Evolutionary conservation across 2,888 invertebrate genomes (phyloP).

Genomic region (Yponomeuta plumbellus): DNA sequence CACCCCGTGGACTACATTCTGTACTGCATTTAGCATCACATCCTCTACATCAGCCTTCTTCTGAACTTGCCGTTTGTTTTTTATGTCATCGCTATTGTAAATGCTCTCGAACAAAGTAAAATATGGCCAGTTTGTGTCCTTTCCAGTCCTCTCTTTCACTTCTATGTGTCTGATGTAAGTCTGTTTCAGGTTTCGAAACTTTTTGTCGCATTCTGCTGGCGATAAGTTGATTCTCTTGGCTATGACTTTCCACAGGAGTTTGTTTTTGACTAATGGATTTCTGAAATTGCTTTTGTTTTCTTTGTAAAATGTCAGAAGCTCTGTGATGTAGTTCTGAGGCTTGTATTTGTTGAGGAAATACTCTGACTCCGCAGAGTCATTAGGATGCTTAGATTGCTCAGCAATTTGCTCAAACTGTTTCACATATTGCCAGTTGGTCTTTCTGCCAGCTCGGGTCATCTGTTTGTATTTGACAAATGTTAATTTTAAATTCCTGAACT

Average conservation of each 20-base stretch:
- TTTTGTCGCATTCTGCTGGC: slow-evolving; percentile 57
- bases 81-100: slow-evolving; percentile 35
- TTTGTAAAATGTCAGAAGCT: slow-evolving; percentile 54
- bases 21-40: slow-evolving; percentile 42
- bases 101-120: slow-evolving; percentile 59
- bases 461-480: slow-evolving; percentile 57
- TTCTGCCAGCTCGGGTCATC: slow-evolving; percentile 41
- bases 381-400: slow-evolving; percentile 8
- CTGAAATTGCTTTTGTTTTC: slow-evolving; percentile 56
- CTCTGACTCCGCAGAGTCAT: neutral
- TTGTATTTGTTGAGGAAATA: slow-evolving; percentile 6
- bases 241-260: slow-evolving; percentile 51
- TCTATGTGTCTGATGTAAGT: slow-evolving; percentile 46
- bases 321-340: slow-evolving; percentile 52
- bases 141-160: slow-evolving; percentile 30
- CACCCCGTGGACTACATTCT: slow-evolving; percentile 34
- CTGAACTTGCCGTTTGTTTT: slow-evolving; percentile 21
- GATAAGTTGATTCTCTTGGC: slow-evolving; percentile 48
- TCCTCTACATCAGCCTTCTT: slow-evolving; percentile 33
- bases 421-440: slow-evolving; percentile 58
- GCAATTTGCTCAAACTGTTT: slow-evolving; percentile 60
- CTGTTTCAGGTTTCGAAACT: slow-evolving; percentile 64
- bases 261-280: slow-evolving; percentile 56
- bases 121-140: slow-evolving; percentile 57
- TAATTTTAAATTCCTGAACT: slow-evolving; percentile 64